A percentile compares a stretch with the other conserved stretches of the same genome.
Evolutionary conservation across 2,888 invertebrate genomes (phyloP).

Genomic region (Conops quadrifasciatus): DNA sequence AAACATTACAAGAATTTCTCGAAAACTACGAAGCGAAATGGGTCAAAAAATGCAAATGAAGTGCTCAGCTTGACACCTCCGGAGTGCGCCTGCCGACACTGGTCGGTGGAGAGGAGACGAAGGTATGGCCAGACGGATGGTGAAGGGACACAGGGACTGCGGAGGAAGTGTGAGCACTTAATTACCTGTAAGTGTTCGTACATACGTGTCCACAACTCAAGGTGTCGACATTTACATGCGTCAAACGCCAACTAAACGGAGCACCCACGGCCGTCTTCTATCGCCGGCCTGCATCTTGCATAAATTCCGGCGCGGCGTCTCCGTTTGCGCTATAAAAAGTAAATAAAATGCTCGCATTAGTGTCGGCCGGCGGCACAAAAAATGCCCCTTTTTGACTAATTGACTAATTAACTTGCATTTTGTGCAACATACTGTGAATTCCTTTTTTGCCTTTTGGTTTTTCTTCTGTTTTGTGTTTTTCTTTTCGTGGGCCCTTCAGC

Average conservation of each 20-base stretch:
- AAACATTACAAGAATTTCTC: constrained; percentile 47
- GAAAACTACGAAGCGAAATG: constrained; percentile 44
- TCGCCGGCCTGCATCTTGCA: constrained; percentile 18
- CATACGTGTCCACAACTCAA: neutral
- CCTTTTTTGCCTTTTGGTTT: neutral
- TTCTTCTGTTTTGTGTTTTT: too few relatives aligned
- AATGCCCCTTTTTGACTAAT: constrained; percentile 51
- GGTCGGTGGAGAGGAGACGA: neutral
- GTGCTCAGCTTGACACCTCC: constrained; percentile 43
- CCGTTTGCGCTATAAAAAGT: constrained; percentile 7
- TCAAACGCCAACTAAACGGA: neutral
- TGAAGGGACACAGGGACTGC: neutral
- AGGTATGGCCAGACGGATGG: neutral
- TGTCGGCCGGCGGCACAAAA: neutral
- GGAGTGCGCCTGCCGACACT: constrained; percentile 44
- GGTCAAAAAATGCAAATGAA: constrained; percentile 54
- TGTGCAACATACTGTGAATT: constrained; percentile 30
- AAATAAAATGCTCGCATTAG: constrained; percentile 19
- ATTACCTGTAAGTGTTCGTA: constrained; percentile 47
- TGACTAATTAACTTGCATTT: constrained; percentile 44
- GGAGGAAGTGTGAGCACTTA: constrained; percentile 51
- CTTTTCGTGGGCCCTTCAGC: neutral
- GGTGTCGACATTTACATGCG: constrained; percentile 26
- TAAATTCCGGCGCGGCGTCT: constrained; percentile 22
- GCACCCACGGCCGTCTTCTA: constrained; percentile 14